These are phyloP conservation scores for Bubo scandiacus DNA, from an alignment of 2,113 vertebrate species.

Conservation along the genomic window DNA sequence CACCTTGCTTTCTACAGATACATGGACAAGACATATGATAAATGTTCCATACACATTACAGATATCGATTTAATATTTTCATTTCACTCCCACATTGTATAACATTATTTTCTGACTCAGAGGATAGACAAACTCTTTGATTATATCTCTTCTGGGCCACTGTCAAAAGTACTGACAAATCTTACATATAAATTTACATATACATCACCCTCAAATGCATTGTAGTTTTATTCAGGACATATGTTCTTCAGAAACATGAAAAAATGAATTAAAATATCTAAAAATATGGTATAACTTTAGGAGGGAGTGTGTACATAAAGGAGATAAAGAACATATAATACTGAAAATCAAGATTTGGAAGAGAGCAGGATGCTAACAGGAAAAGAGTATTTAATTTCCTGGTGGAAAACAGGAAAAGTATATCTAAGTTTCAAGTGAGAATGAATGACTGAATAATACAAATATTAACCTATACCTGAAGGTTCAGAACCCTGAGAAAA, in stretches of 20 bases:
- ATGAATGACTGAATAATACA: neutral
- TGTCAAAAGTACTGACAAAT: neutral
- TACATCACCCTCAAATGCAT: neutral
- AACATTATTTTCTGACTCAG: neutral
- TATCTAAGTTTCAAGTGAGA: neutral
- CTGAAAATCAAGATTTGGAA: neutral
- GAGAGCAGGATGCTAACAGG: neutral
- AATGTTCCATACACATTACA: neutral
- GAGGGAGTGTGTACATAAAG: accelerated
- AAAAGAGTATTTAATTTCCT: neutral
- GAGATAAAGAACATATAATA: neutral
- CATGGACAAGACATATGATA: neutral
- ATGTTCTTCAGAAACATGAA: neutral
- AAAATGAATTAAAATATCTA: neutral
- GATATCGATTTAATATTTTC: neutral
- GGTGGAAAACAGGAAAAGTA: neutral
- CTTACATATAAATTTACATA: neutral
- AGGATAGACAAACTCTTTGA: neutral
- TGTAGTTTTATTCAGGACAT: neutral
- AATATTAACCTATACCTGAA: neutral
- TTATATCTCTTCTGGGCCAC: neutral
- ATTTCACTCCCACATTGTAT: neutral
- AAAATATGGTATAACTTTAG: neutral
- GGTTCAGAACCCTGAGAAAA: neutral
- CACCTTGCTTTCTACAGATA: neutral